Base-by-base conservation (phyloP, 1,140 invertebrate species). In the Gryon sp. region DNA sequence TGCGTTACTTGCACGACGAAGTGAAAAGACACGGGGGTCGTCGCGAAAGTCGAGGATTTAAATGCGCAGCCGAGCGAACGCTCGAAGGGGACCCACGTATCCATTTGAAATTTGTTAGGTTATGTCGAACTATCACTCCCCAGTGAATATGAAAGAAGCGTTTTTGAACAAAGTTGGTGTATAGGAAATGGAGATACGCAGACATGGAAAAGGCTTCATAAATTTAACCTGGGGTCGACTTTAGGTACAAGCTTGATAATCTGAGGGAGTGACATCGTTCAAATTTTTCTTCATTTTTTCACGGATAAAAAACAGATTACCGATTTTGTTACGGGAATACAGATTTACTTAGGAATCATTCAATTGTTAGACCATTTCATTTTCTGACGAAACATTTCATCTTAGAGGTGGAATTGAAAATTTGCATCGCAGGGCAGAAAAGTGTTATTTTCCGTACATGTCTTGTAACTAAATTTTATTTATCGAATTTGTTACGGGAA, bases 101-200 rank as follows among this genome's bases (percentile, higher is more conserved):
- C 63, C 34, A 46, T 53, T 79, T 26, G 78, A 84, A 88, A 87
- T 89, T 89, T 87, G 85, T 87, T 84, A 84, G 72, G 82, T 85
- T 85, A 82, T 82, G 82, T 83, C 74, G 78, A 82, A 76, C 80
- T 83, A 88, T 88, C 83, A 83, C 85, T 87, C 86, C 86, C 87
- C 74, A 80, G 85, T 83, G 87, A 83, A 85, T 87, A 85, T 84
- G 79, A 84, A 86, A 80, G 84, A 84, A 81, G 79, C 86, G 84
- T 86, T 84, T 65, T 77, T n/a, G n/a, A n/a, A n/a, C 63, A 48
- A 75, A 80, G 68, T 66, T 73, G 76, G n/a, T n/a, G n/a, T n/a
- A n/a, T 75, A 55, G 72, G 60, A 66, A 66, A 72, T 55, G 45
- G 52, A 70, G 34, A 74, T n/a, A n/a, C 18, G 59, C 45, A 68